Conservation (phyloP, 2,888 invertebrate genomes). For the Bembecia ichneumoniformis region DNA sequence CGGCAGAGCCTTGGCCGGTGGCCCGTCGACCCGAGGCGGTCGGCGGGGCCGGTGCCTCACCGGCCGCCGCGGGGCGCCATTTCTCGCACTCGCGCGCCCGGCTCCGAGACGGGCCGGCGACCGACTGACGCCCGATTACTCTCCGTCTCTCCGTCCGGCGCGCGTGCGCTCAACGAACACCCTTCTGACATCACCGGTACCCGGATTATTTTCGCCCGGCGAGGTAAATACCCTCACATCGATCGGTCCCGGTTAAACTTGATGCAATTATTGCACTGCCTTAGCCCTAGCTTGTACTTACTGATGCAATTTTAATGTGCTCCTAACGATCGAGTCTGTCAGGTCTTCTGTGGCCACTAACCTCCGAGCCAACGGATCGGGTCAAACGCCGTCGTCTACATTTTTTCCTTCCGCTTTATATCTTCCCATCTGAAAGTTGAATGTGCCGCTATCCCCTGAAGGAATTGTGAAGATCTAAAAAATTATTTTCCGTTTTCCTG, state of each 20-base stretch:
- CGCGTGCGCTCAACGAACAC: conserved; percentile 24
- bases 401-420: neutral
- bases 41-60: conserved; percentile 72
- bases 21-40: conserved; percentile 71
- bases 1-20: conserved; percentile 41
- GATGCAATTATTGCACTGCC: conserved; percentile 71
- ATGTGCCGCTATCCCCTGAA: neutral
- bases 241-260: conserved; percentile 68
- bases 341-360: conserved; percentile 1
- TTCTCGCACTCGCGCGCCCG: conserved; percentile 56
- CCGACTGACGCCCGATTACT: conserved; percentile 43
- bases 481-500: too few species aligned
- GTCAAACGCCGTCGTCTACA: conserved; percentile 10
- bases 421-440: conserved; percentile 1
- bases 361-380: conserved; percentile 5
- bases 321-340: conserved; percentile 15
- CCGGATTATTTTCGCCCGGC: conserved; percentile 70
- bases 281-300: conserved; percentile 34
- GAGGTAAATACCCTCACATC: conserved; percentile 73
- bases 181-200: conserved; percentile 65
- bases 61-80: conserved; percentile 71
- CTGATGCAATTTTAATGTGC: conserved; percentile 44
- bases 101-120: conserved; percentile 62
- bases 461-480: too few species aligned
- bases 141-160: conserved; percentile 17